Conservation (phyloP, 2,797 vertebrate species). For the Melanotaenia nigrans region DNA sequence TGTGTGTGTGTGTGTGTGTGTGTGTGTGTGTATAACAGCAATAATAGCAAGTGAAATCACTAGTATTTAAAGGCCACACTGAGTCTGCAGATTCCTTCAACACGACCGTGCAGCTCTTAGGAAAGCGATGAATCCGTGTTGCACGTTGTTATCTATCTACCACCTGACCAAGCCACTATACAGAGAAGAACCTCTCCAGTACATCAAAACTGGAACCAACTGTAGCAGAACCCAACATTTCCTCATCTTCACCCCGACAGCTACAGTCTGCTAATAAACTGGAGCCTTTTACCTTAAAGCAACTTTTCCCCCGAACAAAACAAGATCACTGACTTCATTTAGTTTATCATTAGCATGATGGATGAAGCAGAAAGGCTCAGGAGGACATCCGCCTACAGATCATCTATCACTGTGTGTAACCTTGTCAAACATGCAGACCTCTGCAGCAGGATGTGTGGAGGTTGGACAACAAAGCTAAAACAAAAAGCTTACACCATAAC, state of each 20-base stretch:
- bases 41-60: too few relatives aligned
- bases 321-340: constrained; percentile 23
- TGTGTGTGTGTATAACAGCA: too few relatives aligned
- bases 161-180: constrained; percentile 17
- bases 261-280: not conserved
- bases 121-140: not conserved
- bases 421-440: constrained; percentile 17
- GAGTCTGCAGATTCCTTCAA: not conserved
- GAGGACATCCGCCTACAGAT: constrained; percentile 19
- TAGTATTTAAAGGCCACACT: not conserved
- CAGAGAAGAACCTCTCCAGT: constrained; percentile 16
- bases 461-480: constrained; percentile 37
- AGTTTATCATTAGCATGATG: constrained; percentile 50
- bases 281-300: constrained; percentile 1
- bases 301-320: not conserved
- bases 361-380: constrained; percentile 31
- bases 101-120: not conserved
- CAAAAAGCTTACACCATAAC: constrained; percentile 28
- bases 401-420: constrained; percentile 21
- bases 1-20: too few relatives aligned
- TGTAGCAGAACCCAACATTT: not conserved
- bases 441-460: constrained; percentile 27
- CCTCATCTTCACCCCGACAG: not conserved
- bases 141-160: not conserved
- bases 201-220: constrained; percentile 1